A percentile compares a stretch with the other conserved stretches of the same genome.
Evolutionary conservation across 2,113 vertebrate genomes (phyloP).

Genomic region (Euleptes europaea): DNA sequence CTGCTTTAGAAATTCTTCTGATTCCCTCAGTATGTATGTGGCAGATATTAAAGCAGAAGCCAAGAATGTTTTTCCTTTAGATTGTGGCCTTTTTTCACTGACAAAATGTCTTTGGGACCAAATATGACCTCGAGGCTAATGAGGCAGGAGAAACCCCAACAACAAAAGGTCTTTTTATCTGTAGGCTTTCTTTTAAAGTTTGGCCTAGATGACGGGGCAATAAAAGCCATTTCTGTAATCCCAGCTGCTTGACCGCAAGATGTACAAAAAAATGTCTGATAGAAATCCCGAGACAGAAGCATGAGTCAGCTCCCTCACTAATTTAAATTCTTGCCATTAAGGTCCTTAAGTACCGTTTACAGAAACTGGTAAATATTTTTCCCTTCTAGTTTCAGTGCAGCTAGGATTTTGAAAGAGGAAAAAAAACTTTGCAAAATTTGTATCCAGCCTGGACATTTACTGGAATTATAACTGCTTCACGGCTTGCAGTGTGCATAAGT

Average conservation of each 20-base stretch:
- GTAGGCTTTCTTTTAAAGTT: neutral
- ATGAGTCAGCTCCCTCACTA: conserved; percentile 2
- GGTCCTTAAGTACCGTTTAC: neutral
- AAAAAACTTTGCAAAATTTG: neutral
- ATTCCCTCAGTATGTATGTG: neutral
- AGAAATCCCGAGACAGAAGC: conserved; percentile 29
- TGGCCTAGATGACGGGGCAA: conserved; percentile 25
- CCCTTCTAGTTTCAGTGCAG: neutral
- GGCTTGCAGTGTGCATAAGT: too few species aligned
- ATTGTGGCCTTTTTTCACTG: neutral
- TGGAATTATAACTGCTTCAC: too few species aligned
- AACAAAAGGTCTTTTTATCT: neutral
- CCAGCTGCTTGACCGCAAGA: conserved; percentile 42
- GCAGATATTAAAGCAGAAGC: neutral
- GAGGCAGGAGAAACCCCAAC: neutral
- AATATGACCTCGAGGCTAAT: conserved; percentile 9
- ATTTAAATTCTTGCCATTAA: conserved; percentile 31
- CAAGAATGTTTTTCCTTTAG: neutral
- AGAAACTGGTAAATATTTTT: conserved; percentile 10
- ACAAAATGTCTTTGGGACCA: neutral
- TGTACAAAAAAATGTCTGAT: neutral
- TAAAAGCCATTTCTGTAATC: conserved; percentile 48
- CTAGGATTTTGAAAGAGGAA: neutral
- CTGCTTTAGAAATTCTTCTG: neutral
- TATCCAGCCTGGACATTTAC: neutral